Evolutionary conservation across 2,888 invertebrate species (phyloP).

Genomic region (Drosophila paranaensis): DNA sequence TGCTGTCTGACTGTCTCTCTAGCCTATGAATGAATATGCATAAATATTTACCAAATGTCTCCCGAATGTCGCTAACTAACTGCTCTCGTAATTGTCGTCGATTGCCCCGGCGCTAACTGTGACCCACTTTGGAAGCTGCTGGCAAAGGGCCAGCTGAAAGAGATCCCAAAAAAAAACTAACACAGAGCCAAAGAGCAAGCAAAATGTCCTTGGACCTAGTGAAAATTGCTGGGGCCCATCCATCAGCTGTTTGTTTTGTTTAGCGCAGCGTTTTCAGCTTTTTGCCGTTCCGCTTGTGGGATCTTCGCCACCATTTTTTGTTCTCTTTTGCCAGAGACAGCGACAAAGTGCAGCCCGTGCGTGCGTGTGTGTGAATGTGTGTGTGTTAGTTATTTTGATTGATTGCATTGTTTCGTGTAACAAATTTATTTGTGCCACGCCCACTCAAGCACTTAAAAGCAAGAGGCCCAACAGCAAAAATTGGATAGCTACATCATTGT

Average conservation of each 20-base stretch:
- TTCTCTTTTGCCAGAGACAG: slow-evolving; percentile 40
- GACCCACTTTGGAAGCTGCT: slow-evolving; percentile 55
- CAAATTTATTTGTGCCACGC: slow-evolving; percentile 70
- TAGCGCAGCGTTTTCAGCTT: slow-evolving; percentile 57
- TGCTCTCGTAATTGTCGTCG: slow-evolving; percentile 26
- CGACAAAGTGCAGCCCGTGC: slow-evolving; percentile 52
- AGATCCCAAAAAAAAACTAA: neutral
- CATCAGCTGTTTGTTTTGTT: slow-evolving; percentile 69
- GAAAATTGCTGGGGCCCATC: slow-evolving; percentile 64
- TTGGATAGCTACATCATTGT: slow-evolving; percentile 53
- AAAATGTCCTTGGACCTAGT: slow-evolving; percentile 72
- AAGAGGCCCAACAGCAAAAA: slow-evolving; percentile 30
- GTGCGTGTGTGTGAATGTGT: slow-evolving; percentile 7
- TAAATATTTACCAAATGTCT: slow-evolving; percentile 47
- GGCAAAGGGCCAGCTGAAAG: slow-evolving; percentile 35
- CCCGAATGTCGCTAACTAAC: slow-evolving; percentile 35
- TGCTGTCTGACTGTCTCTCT: neutral
- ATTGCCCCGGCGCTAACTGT: slow-evolving; percentile 31
- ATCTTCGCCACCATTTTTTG: slow-evolving; percentile 21
- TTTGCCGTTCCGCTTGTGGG: slow-evolving; percentile 37
- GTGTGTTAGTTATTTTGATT: slow-evolving; percentile 71
- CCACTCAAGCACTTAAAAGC: slow-evolving; percentile 49
- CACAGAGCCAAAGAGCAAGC: slow-evolving; percentile 10
- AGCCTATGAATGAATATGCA: slow-evolving; percentile 34
- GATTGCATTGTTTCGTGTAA: slow-evolving; percentile 75